Conservation (phyloP, 2,113 vertebrate species). For the Hypanus sabinus region DNA sequence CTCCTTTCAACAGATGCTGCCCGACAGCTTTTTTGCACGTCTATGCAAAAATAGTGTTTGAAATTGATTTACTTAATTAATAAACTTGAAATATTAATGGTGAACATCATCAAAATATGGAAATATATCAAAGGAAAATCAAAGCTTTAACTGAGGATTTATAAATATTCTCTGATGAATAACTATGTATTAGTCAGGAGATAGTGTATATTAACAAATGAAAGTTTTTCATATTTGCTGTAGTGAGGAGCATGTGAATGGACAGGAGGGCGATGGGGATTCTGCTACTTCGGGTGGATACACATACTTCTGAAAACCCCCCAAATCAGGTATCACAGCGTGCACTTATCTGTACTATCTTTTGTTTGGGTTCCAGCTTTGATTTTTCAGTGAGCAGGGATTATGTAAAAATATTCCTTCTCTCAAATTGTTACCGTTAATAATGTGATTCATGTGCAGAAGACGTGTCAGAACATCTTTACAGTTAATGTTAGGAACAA, state of each 20-base stretch:
- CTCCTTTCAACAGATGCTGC: no score
- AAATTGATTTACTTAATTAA: constrained; percentile 1
- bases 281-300: neutral
- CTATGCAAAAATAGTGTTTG: neutral
- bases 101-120: neutral
- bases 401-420: no score
- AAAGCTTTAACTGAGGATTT: neutral
- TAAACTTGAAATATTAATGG: neutral
- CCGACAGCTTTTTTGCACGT: no score
- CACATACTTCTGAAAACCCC: neutral
- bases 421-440: neutral
- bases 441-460: neutral
- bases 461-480: neutral
- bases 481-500: neutral
- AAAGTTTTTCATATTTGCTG: neutral
- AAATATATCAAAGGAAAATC: neutral
- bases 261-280: no score
- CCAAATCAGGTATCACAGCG: neutral
- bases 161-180: neutral
- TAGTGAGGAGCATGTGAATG: neutral
- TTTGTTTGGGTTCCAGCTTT: neutral
- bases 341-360: neutral
- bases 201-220: neutral
- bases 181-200: neutral
- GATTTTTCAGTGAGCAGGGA: no score